These are phyloP conservation scores for Rhopalosiphum nymphaeae DNA, from an alignment of 2,888 invertebrate species.

Conservation along the genomic window DNA sequence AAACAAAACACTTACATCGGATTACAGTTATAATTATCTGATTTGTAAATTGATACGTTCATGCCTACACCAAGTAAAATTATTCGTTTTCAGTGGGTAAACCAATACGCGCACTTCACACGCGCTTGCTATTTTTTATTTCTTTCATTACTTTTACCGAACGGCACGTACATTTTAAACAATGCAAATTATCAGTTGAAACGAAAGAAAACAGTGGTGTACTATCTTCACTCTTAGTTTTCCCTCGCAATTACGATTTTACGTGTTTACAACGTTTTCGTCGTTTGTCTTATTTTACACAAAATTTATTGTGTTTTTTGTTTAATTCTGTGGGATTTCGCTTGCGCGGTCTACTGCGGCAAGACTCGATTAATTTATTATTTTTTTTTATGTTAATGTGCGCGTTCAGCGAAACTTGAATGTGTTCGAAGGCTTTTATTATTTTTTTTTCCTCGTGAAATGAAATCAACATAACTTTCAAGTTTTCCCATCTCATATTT, in stretches of 20 bases:
- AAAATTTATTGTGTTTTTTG: neutral
- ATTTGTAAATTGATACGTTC: neutral
- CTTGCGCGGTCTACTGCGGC: neutral
- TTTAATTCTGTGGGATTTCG: neutral
- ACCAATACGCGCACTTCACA: neutral
- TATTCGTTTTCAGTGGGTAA: neutral
- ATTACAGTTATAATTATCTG: neutral
- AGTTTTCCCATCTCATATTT: neutral
- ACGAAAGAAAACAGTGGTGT: neutral
- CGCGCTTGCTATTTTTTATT: neutral
- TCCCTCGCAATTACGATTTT: neutral
- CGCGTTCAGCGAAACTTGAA: neutral
- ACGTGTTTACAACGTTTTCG: neutral
- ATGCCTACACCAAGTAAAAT: neutral
- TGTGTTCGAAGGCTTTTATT: neutral
- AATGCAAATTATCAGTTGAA: neutral
- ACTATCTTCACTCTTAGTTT: constrained; percentile 25
- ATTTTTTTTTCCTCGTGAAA: neutral
- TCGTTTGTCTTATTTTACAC: neutral
- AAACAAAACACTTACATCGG: neutral
- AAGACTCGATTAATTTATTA: neutral
- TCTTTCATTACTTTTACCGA: constrained; percentile 24
- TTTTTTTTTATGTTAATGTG: neutral
- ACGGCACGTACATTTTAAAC: constrained; percentile 20
- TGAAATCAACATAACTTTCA: constrained; percentile 20